Conservation (phyloP, 2,888 invertebrate species). For the Mesoligia furuncula region DNA sequence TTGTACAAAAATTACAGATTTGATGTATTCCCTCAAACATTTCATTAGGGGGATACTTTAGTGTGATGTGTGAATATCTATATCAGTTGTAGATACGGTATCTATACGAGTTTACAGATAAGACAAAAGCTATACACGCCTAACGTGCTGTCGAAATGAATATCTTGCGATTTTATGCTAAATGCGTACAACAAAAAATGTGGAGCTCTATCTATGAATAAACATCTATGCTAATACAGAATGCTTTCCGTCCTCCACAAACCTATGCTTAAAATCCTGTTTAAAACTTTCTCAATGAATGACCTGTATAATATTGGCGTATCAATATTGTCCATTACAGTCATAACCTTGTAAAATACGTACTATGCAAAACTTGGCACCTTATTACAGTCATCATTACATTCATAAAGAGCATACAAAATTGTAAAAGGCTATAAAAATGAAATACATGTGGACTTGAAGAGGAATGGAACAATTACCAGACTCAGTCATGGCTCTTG, state of each 20-base stretch:
- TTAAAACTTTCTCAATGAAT: conserved; percentile 50
- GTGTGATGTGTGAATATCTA: conserved; percentile 79
- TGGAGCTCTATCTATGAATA: conserved; percentile 56
- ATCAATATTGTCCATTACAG: conserved; percentile 55
- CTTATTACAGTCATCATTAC: conserved; percentile 65
- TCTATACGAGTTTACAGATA: conserved; percentile 78
- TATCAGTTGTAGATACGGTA: conserved; percentile 82
- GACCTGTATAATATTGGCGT: conserved; percentile 54
- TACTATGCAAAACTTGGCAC: conserved; percentile 77
- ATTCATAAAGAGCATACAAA: conserved; percentile 73
- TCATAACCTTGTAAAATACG: conserved; percentile 60
- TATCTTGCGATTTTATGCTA: conserved; percentile 70
- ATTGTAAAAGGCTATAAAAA: conserved; percentile 81
- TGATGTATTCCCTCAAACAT: conserved; percentile 61
- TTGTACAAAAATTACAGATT: conserved; percentile 70
- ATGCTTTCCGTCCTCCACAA: conserved; percentile 42
- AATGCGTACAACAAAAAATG: conserved; percentile 53
- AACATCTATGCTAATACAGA: conserved; percentile 60
- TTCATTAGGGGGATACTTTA: conserved; percentile 64
- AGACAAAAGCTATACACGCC: conserved; percentile 73
- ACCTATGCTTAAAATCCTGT: conserved; percentile 44
- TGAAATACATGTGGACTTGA: conserved; percentile 69
- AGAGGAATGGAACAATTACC: conserved; percentile 76
- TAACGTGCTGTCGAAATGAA: conserved; percentile 75
- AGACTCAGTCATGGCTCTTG: conserved; percentile 88